Evolutionary conservation across 1,140 invertebrate species (phyloP).

Genomic region (Atta cephalotes): DNA sequence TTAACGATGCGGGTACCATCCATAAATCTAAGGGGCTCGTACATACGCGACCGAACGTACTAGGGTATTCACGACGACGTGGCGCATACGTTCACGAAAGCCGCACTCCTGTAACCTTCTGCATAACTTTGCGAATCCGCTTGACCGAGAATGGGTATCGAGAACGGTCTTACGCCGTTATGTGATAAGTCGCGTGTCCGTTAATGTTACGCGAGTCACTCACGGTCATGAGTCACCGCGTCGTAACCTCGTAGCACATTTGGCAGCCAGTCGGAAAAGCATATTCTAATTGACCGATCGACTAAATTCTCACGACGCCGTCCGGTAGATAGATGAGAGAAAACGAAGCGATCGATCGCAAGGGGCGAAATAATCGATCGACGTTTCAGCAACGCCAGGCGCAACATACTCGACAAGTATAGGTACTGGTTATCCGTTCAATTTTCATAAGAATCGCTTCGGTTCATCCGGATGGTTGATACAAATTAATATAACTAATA

Average conservation of each 20-base stretch:
- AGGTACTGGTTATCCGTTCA: constrained; percentile 46
- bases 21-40: constrained; percentile 82
- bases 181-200: constrained; percentile 85
- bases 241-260: constrained; percentile 57
- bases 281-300: constrained; percentile 51
- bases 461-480: constrained; percentile 44
- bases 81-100: constrained; percentile 71
- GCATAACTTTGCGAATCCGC: constrained; percentile 83
- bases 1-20: constrained; percentile 64
- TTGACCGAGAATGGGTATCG: constrained; percentile 85
- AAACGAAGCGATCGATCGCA: constrained; percentile 6
- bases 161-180: constrained; percentile 85
- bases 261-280: constrained; percentile 5
- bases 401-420: constrained; percentile 18
- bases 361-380: constrained; percentile 27
- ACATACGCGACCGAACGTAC: constrained; percentile 68
- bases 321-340: constrained; percentile 13
- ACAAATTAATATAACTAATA: constrained; percentile 30
- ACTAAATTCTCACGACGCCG: constrained; percentile 32
- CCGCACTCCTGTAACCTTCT: constrained; percentile 82
- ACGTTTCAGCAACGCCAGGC: constrained; percentile 35
- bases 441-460: constrained; percentile 57
- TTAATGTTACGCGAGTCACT: constrained; percentile 77
- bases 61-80: constrained; percentile 75
- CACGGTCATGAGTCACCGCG: constrained; percentile 43